phyloP scores from a whole-genome alignment of 2,888 invertebrate genomes.

The Acronicta leporina region DNA sequence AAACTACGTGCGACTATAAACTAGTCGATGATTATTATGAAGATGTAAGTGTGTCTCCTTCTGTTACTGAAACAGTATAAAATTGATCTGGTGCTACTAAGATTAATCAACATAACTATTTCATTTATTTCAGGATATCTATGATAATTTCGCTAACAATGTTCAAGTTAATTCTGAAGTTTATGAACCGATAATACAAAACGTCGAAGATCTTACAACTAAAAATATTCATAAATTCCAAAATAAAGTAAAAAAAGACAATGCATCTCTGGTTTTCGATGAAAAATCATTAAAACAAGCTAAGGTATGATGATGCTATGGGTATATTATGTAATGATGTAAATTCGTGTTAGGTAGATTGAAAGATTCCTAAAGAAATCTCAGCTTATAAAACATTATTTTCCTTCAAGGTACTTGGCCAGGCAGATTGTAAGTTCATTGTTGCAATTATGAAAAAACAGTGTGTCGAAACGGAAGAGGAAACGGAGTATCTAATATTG shows the following conservation, averaged over 20 bases:
- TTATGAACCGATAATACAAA: constrained; percentile 71
- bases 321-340: no score
- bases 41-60: constrained; percentile 65
- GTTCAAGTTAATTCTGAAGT: constrained; percentile 83
- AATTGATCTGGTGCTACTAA: no score
- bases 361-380: no score
- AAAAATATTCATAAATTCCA: constrained; percentile 71
- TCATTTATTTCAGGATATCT: constrained; percentile 71
- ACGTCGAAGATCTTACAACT: constrained; percentile 64
- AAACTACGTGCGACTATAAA: constrained; percentile 58
- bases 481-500: constrained; percentile 88
- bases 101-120: no score
- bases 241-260: constrained; percentile 67
- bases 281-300: constrained; percentile 68
- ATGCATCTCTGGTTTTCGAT: constrained; percentile 73
- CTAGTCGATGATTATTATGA: constrained; percentile 72
- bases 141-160: constrained; percentile 81
- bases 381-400: background rate
- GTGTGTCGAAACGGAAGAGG: constrained; percentile 63
- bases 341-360: background rate
- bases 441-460: constrained; percentile 78
- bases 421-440: constrained; percentile 93
- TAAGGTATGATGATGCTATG: constrained; percentile 71
- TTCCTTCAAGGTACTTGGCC: constrained; percentile 90
- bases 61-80: background rate